These are phyloP conservation scores for Lamprotornis superbus DNA, from an alignment of 2,113 vertebrate species.

Conservation along the genomic window DNA sequence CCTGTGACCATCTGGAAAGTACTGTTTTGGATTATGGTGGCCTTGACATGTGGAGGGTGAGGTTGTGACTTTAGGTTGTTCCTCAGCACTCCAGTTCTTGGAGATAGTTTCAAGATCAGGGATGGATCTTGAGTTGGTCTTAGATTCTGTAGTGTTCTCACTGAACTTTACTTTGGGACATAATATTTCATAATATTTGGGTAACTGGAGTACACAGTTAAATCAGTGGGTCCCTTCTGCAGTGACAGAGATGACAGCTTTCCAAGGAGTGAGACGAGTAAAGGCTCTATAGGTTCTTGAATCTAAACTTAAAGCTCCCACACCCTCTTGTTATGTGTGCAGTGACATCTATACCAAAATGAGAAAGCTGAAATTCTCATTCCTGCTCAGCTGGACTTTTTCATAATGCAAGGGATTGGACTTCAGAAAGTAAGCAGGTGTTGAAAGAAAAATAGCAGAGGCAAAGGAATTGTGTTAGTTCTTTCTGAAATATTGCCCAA, in stretches of 20 bases:
- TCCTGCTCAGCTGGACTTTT: background rate
- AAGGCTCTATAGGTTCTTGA: background rate
- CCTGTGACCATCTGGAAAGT: background rate
- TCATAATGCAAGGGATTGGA: background rate
- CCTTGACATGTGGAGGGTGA: background rate
- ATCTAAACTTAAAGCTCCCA: background rate
- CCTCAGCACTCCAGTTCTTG: background rate
- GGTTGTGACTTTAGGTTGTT: background rate
- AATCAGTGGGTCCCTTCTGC: background rate
- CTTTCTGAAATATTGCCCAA: background rate
- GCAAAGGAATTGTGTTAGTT: background rate
- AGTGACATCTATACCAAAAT: background rate
- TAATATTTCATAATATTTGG: background rate
- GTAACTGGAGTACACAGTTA: background rate
- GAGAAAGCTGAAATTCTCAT: background rate
- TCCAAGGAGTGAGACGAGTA: background rate
- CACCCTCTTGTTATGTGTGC: background rate
- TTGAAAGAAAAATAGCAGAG: constrained; percentile 16
- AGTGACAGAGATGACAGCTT: background rate
- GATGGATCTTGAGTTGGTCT: background rate
- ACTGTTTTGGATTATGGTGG: background rate
- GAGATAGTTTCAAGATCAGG: background rate
- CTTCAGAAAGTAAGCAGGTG: background rate
- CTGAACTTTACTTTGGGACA: background rate
- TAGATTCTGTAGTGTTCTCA: background rate